Percentiles rank a stretch among this genome's conserved stretches.
phyloP scores from a whole-genome alignment of 1,140 invertebrate genomes.

The Sitobion miscanthi region DNA sequence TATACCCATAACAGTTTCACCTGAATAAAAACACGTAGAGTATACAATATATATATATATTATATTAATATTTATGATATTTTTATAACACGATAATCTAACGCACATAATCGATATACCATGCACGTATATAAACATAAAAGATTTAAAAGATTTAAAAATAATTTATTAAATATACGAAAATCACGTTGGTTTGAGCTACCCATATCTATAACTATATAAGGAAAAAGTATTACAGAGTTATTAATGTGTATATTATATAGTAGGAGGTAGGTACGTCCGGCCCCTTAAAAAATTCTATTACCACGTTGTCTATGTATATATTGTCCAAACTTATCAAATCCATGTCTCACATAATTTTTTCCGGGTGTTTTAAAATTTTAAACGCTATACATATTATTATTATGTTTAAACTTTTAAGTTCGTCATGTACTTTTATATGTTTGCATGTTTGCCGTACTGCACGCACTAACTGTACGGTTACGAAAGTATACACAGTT shows the following conservation, averaged over 20 bases:
- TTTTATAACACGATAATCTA: too few relatives aligned
- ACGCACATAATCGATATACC: too few relatives aligned
- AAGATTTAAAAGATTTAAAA: not conserved
- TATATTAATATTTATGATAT: not conserved
- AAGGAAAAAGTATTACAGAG: not conserved
- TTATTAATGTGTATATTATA: not conserved
- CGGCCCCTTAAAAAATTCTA: not conserved
- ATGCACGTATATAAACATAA: too few relatives aligned
- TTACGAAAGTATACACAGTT: too few relatives aligned
- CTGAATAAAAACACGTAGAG: slow-evolving; percentile 60
- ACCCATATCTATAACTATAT: not conserved
- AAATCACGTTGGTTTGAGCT: not conserved
- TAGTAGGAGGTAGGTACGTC: not conserved
- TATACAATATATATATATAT: not conserved
- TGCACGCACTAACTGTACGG: too few relatives aligned
- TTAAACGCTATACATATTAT: not conserved
- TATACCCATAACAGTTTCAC: slow-evolving; percentile 67
- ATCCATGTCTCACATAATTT: not conserved
- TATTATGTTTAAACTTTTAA: too few relatives aligned
- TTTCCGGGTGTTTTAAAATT: not conserved
- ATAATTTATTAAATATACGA: not conserved
- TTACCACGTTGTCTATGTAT: not conserved
- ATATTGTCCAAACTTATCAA: not conserved
- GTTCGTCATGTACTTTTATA: too few relatives aligned
- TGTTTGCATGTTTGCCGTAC: too few relatives aligned